Evolutionary conservation across 2,113 vertebrate genomes (phyloP), one percentile per base, ranked within the genome.

Genomic region (Cheirogaleus medius): DNA sequence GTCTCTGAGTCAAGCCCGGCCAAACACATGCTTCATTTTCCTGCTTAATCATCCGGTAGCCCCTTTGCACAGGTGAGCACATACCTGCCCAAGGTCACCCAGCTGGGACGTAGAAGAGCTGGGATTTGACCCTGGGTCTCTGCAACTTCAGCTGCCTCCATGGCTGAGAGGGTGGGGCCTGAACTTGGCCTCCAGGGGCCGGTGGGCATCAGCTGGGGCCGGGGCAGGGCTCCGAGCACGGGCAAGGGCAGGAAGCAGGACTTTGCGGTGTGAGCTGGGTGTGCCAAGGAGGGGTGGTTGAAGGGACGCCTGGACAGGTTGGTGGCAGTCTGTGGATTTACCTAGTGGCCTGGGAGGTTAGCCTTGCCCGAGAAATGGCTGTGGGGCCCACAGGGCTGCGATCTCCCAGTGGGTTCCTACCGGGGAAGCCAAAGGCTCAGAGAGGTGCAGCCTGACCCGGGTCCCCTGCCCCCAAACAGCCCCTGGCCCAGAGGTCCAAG

Each of bases 11-110:
- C 49, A 58, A 82, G 64, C 81, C 77, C 7, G 5, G 60, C 49
- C 10, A 8, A 58, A 44, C 60, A 25, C n/a, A 39, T 9, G 1
- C 56, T 49, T 60, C 42, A 71, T 83, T 74, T 80, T 90, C 96
- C 42, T 83, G 5, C 77, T 94, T 76, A 27, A 68, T 81, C 82
- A 60, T 56, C 34, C 60, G 23, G 64, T 3, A 34, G 76, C 76
- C 85, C 90, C 82, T 20, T 18, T 39, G 89, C 39, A 80, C 86
- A 92, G 93, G 64, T 91, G 84, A 92, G 69, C 77, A 91, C 74
- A 88, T 58, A 87, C 52, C n/a, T 39, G 84, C 21, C 71, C 37
- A 90, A 90, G 76, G 86, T 56, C 83, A 78, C 23, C n/a, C 4
- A 1, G 21, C 44, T 34, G 52, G 20, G 29, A 69, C 1, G 20